Base-by-base conservation (phyloP, 2,113 vertebrate genomes). In the Misgurnus anguillicaudatus region DNA sequence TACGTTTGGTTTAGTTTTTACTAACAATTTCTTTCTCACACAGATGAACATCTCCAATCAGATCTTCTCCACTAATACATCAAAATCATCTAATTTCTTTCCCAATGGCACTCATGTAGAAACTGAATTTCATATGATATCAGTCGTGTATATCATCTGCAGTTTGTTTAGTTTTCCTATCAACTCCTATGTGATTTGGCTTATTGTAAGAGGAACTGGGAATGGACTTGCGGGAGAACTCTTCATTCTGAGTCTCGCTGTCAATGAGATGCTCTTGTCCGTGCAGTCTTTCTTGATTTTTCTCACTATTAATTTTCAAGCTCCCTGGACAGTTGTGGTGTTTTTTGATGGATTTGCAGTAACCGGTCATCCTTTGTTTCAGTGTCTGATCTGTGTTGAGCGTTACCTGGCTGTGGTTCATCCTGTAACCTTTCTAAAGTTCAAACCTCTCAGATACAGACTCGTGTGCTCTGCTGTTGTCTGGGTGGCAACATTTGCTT, bases 151-250 rank as follows among this genome's bases (percentile, higher is more conserved):
- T 61, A 47, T 76, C 6, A 7, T 70, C 11, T 60, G n/a, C 57
- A 0, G 64, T 24, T 36, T 80, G 9, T 42, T 65, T 47, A 16
- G 48, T n/a, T 6, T 83, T 38, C 77, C 58, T 5, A 3, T 58
- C 2, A 68, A 79, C 19, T 75, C 10, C 17, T 83, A 64, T 63
- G 77, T 69, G 57, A 73, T 79, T 2, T 83, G 77, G 66, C 77
- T 83, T 45, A 83, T 83, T 65, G 63, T 63, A 11, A 65, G 3
- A 1, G 71, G 39, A 69, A 69, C 67, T 47, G 70, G 70, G 9
- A 75, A 73, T 69, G 76, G 76, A 57, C 61, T 80, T 16, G 57
- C 45, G 0, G 69, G 65, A 64, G 77, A 83, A 11, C 58, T 83
- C 13, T 75, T 83, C 47, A 76, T 3, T 19, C 47, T 83, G 1